phyloP scores from a whole-genome alignment of 2,888 invertebrate genomes.

The Steromphala cineraria region DNA sequence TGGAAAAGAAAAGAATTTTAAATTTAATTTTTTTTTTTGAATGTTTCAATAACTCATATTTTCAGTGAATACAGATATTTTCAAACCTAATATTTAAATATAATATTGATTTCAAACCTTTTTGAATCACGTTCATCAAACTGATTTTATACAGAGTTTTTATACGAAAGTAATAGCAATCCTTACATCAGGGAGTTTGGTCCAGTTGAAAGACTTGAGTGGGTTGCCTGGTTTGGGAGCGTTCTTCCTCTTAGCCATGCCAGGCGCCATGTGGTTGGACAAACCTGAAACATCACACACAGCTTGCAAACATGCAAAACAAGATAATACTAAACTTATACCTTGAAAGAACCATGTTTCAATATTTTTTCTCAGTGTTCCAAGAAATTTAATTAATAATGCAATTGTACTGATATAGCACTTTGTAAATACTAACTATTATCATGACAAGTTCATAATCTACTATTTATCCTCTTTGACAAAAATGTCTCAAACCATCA shows the following conservation, averaged over 20 bases:
- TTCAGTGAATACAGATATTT: not conserved
- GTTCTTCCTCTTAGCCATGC: conserved; percentile 80
- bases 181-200: conserved; percentile 88
- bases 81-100: not conserved
- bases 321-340: too few relatives aligned
- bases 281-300: conserved; percentile 13
- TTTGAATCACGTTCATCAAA: not conserved
- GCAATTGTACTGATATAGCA: too few relatives aligned
- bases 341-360: too few relatives aligned
- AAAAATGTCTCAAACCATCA: too few relatives aligned
- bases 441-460: too few relatives aligned
- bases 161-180: conserved; percentile 11
- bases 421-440: too few relatives aligned
- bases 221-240: conserved; percentile 95
- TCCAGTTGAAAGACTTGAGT: conserved; percentile 98
- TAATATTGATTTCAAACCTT: not conserved
- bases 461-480: too few relatives aligned
- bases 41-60: not conserved
- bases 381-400: too few relatives aligned
- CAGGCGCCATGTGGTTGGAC: not conserved
- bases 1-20: conserved; percentile 44
- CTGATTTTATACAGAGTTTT: not conserved
- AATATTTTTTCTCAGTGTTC: too few relatives aligned
- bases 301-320: too few relatives aligned
- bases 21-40: too few relatives aligned